These are phyloP conservation scores for Hirtodrosophila confusa DNA, from an alignment of 2,888 invertebrate species.

Conservation along the genomic window DNA sequence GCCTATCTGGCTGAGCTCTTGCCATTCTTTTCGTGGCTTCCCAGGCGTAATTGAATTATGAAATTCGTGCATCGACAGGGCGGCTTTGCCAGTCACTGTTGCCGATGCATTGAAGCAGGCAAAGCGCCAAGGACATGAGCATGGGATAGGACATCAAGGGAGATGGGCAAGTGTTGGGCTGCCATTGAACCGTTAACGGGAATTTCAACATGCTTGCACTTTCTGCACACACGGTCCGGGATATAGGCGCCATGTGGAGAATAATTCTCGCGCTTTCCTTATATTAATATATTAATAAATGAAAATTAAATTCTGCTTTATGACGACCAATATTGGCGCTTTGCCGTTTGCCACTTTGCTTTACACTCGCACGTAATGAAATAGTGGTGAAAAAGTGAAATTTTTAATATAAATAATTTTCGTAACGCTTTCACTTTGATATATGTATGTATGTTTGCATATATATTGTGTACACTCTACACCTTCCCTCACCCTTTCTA, in stretches of 20 bases:
- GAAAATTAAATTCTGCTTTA: constrained; percentile 63
- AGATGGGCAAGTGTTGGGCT: constrained; percentile 15
- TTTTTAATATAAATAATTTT: constrained; percentile 73
- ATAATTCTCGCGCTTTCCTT: constrained; percentile 59
- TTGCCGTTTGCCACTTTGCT: constrained; percentile 28
- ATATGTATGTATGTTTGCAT: not conserved
- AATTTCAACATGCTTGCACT: constrained; percentile 57
- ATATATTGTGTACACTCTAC: no score
- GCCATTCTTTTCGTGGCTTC: constrained; percentile 17
- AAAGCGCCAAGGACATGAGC: constrained; percentile 34
- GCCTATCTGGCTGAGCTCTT: constrained; percentile 8
- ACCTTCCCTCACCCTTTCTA: not conserved
- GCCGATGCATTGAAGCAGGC: constrained; percentile 40
- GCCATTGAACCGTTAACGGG: constrained; percentile 64
- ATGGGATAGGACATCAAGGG: constrained; percentile 10
- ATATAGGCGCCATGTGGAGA: constrained; percentile 18
- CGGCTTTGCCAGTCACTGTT: constrained; percentile 7
- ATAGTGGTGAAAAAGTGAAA: constrained; percentile 53
- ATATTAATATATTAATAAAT: constrained; percentile 69
- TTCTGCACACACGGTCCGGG: constrained; percentile 15
- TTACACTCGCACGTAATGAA: constrained; percentile 32
- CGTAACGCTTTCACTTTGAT: constrained; percentile 48
- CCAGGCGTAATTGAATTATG: constrained; percentile 68
- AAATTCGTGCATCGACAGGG: constrained; percentile 49
- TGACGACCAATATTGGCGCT: constrained; percentile 38